Evolutionary conservation across 2,113 vertebrate genomes (phyloP).

Genomic region (Lates calcarifer): DNA sequence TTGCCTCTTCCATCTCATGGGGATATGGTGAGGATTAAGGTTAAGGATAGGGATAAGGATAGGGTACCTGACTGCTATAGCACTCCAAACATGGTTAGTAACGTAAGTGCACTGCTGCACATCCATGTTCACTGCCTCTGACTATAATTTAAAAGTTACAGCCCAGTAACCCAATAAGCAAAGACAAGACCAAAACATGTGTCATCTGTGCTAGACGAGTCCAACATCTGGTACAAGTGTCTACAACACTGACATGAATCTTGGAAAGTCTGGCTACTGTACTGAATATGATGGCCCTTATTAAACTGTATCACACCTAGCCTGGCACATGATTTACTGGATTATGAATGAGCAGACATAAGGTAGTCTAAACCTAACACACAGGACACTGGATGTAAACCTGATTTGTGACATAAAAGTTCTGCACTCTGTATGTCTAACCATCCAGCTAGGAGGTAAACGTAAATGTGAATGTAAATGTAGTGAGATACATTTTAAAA

Average conservation of each 20-base stretch:
- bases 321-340: neutral
- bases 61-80: no score
- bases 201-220: slow-evolving; percentile 22
- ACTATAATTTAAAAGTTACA: slow-evolving; percentile 2
- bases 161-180: neutral
- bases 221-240: slow-evolving; percentile 11
- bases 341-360: neutral
- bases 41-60: no score
- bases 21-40: neutral
- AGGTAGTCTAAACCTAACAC: neutral
- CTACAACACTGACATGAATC: slow-evolving; percentile 9
- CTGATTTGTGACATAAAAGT: no score
- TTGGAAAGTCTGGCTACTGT: neutral
- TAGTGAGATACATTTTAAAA: no score
- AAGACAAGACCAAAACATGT: slow-evolving; percentile 5
- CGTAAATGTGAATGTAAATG: no score
- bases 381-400: neutral
- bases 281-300: neutral
- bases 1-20: no score
- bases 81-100: no score
- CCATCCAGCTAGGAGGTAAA: no score
- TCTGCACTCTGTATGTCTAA: no score
- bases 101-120: neutral
- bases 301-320: slow-evolving; percentile 5
- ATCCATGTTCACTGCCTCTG: neutral